Conservation (phyloP, 2,113 vertebrate species). For the Pardalotus punctatus region DNA sequence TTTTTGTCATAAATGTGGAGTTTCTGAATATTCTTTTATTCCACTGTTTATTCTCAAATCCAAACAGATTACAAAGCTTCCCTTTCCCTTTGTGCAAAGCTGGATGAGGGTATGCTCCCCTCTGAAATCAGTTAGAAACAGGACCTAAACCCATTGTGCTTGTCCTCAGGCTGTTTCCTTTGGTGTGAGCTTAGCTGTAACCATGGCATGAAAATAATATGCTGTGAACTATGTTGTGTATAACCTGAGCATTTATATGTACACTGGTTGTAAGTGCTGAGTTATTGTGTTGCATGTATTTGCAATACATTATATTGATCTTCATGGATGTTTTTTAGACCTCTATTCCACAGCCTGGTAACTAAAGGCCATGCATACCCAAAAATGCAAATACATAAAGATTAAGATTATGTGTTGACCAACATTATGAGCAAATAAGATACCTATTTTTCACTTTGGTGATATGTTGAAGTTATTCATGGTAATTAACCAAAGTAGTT, state of each 20-base stretch:
- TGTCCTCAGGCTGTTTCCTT: neutral
- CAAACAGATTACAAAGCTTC: neutral
- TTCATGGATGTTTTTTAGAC: neutral
- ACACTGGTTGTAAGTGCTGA: neutral
- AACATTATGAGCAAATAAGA: neutral
- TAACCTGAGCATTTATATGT: neutral
- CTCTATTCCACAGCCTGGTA: neutral
- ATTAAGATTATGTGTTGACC: neutral
- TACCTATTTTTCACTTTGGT: neutral
- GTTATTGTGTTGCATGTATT: neutral
- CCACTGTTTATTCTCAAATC: neutral
- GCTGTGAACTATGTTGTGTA: neutral
- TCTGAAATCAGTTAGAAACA: neutral
- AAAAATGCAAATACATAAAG: neutral
- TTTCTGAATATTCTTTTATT: neutral
- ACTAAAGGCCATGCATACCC: neutral
- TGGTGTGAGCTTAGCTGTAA: neutral
- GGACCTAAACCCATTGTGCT: neutral
- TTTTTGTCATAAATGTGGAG: neutral
- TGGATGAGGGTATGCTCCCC: neutral
- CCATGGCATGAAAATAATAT: neutral
- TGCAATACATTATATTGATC: neutral
- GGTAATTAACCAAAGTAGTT: neutral
- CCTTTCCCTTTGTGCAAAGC: neutral
- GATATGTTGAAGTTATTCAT: neutral